Conservation (phyloP, 2,113 vertebrate species). For the Pollimyrus isidori region DNA sequence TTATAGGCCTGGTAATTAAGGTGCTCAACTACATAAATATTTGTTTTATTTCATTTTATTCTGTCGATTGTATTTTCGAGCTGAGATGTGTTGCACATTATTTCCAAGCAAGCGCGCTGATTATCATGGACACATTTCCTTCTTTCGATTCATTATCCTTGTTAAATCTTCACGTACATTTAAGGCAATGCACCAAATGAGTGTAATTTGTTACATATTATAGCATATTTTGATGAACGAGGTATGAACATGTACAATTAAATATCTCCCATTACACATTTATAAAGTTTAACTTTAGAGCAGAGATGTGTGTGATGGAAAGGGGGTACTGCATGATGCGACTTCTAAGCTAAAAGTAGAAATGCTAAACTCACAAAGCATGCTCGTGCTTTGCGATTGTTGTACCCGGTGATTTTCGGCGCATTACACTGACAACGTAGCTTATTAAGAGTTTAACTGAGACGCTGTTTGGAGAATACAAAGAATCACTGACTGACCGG, state of each 20-base stretch:
- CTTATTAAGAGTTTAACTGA: background rate
- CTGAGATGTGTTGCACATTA: background rate
- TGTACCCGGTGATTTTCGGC: background rate
- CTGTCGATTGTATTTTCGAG: background rate
- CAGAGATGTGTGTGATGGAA: background rate
- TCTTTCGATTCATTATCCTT: background rate
- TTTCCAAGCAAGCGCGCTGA: background rate
- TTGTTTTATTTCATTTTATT: background rate
- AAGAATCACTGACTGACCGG: background rate
- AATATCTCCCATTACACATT: conserved; percentile 13
- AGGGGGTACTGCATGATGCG: conserved; percentile 29
- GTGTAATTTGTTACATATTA: background rate
- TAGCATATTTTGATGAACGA: background rate
- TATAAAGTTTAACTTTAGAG: background rate
- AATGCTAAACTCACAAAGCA: background rate
- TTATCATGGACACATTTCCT: background rate
- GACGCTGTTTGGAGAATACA: background rate
- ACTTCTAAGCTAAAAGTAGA: conserved; percentile 17
- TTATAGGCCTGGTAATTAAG: background rate
- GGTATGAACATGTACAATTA: conserved; percentile 15
- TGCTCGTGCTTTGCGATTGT: background rate
- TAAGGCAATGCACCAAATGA: background rate
- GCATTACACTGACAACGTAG: background rate
- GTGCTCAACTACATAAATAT: background rate
- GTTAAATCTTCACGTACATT: background rate